Evolutionary conservation across 2,797 vertebrate genomes (phyloP).

Genomic region (Pseudochaenichthys georgianus): DNA sequence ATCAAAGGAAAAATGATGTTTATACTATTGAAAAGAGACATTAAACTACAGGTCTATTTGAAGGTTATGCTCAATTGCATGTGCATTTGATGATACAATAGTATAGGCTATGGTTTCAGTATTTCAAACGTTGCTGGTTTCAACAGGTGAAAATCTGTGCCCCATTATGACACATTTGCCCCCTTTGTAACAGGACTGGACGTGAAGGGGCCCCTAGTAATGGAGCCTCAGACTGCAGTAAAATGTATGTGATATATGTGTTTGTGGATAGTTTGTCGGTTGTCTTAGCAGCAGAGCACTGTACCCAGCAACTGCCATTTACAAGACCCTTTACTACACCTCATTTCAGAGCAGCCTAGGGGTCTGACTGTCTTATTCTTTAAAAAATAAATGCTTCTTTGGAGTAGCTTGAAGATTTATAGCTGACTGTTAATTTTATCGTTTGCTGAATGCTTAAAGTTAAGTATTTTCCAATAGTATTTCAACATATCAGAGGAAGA

Average conservation of each 20-base stretch:
- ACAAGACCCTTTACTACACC: conserved; percentile 46
- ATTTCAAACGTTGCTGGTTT: conserved; percentile 18
- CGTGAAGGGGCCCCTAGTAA: background rate
- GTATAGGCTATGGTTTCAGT: background rate
- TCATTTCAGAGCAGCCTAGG: conserved; percentile 26
- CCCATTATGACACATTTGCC: conserved; percentile 12
- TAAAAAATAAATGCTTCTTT: conserved; percentile 28
- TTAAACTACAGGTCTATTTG: background rate
- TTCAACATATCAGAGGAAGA: background rate
- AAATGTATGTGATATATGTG: conserved; percentile 36
- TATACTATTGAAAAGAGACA: background rate
- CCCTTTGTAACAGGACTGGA: conserved; percentile 19
- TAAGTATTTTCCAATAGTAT: background rate
- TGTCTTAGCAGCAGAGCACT: conserved; percentile 61
- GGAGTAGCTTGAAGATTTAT: conserved; percentile 9
- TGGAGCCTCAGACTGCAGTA: conserved; percentile 16
- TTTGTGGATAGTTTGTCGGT: conserved; percentile 38
- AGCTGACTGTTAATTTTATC: background rate
- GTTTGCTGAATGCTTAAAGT: background rate
- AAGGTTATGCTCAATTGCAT: background rate
- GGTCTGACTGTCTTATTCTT: conserved; percentile 12
- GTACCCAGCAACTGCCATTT: conserved; percentile 42
- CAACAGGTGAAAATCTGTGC: conserved; percentile 23
- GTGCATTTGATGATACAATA: background rate
- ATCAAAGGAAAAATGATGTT: background rate